Conservation (phyloP, 2,797 vertebrate species). For the Picus viridis region DNA sequence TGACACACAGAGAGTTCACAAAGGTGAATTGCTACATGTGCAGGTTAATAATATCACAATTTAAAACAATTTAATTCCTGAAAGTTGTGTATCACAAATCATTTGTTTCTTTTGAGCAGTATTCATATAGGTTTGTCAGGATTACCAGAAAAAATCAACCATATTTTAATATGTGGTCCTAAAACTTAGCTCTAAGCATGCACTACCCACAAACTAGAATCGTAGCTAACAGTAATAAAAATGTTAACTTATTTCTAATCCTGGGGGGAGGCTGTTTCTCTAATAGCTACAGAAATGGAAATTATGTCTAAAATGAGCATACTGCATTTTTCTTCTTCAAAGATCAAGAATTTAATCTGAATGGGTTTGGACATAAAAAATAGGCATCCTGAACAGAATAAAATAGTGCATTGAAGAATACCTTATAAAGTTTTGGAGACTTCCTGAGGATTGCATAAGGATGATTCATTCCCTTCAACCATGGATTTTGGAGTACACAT, state of each 20-base stretch:
- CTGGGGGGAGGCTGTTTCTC: not conserved
- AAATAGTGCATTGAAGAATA: not conserved
- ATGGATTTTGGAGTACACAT: not conserved
- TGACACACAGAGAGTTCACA: not conserved
- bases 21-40: not conserved
- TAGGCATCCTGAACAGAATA: not conserved
- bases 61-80: not conserved
- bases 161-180: not conserved
- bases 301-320: not conserved
- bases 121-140: not conserved
- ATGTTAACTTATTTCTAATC: constrained; percentile 40
- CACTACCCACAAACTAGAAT: not conserved
- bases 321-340: not conserved
- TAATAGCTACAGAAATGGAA: not conserved
- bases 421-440: not conserved
- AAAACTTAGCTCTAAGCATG: not conserved
- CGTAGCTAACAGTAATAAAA: not conserved
- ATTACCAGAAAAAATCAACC: not conserved
- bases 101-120: not conserved
- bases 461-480: not conserved
- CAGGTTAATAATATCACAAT: not conserved
- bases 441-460: not conserved
- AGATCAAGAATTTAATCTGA: not conserved
- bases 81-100: not conserved
- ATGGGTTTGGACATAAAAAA: not conserved